These are phyloP conservation scores for Hyperoplus immaculatus DNA, from an alignment of 2,797 vertebrate species.

Conservation along the genomic window DNA sequence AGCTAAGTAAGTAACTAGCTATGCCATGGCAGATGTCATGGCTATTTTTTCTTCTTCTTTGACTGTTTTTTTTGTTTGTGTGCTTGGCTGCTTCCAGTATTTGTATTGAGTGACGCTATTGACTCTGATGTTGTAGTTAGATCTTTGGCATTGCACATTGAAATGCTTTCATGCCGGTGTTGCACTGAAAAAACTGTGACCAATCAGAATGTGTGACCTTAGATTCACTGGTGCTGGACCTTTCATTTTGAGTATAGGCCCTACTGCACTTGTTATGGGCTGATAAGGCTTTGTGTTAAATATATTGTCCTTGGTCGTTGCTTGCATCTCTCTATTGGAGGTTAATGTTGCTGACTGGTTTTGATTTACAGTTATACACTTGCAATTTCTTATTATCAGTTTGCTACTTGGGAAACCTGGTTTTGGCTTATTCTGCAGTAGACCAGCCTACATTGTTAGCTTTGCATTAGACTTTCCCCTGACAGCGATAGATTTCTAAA, in stretches of 20 bases:
- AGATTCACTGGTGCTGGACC: too few species aligned
- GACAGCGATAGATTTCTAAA: background rate
- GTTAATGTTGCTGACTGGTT: background rate
- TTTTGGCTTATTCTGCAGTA: background rate
- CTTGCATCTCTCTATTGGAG: background rate
- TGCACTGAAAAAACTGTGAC: background rate
- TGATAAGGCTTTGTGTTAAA: background rate
- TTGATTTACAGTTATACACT: background rate
- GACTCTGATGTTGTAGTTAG: background rate
- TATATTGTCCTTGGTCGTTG: background rate
- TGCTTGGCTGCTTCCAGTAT: background rate
- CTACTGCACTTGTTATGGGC: background rate
- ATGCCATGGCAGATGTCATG: too few species aligned
- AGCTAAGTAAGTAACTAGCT: background rate
- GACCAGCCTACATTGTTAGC: too few species aligned
- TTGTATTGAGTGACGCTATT: background rate
- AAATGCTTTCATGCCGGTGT: constrained; percentile 1
- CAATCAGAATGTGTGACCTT: too few species aligned
- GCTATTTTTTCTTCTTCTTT: too few species aligned
- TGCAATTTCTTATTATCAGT: background rate
- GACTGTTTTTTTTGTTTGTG: background rate
- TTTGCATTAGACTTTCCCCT: background rate
- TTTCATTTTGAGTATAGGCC: background rate
- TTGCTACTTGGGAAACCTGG: background rate
- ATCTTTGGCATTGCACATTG: background rate